Evolutionary conservation across 2,797 vertebrate genomes (phyloP).

Genomic region (Centroberyx gerrardi): DNA sequence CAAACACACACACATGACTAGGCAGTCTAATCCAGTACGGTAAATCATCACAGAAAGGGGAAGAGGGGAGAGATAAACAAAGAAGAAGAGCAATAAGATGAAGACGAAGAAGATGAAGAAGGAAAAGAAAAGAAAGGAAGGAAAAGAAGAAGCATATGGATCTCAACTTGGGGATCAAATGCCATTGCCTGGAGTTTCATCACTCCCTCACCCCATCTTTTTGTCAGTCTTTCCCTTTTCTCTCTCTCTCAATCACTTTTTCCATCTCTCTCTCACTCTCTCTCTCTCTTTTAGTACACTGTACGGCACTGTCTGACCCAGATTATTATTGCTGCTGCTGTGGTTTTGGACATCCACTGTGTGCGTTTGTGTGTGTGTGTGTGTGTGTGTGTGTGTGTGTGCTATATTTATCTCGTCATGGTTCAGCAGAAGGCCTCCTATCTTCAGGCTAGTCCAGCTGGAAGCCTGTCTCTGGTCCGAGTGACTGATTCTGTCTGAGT

Average conservation of each 20-base stretch:
- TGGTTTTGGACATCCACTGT: slow-evolving; percentile 9
- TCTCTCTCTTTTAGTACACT: neutral
- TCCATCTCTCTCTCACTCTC: neutral
- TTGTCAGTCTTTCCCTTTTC: neutral
- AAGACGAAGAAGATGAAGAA: neutral
- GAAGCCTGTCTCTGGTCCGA: neutral
- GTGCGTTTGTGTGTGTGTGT: slow-evolving; percentile 3
- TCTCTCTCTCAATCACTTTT: slow-evolving; percentile 15
- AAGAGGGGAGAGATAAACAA: slow-evolving; percentile 54
- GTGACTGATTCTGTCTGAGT: neutral
- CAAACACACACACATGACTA: neutral
- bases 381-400: slow-evolving; percentile 1
- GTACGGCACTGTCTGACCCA: slow-evolving; percentile 36
- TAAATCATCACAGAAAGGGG: no score
- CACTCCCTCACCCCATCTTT: neutral
- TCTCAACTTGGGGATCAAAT: neutral
- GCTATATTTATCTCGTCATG: slow-evolving; percentile 41
- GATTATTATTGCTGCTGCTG: slow-evolving; percentile 26
- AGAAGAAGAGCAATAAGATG: slow-evolving; percentile 50
- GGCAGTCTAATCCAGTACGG: neutral
- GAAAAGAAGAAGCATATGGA: neutral
- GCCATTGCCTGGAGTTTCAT: slow-evolving; percentile 18
- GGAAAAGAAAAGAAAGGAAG: neutral
- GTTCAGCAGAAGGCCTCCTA: slow-evolving; percentile 19
- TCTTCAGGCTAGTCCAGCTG: slow-evolving; percentile 13